Base-by-base conservation (phyloP, 2,888 invertebrate genomes). In the Mesopsocus fuscifrons region DNA sequence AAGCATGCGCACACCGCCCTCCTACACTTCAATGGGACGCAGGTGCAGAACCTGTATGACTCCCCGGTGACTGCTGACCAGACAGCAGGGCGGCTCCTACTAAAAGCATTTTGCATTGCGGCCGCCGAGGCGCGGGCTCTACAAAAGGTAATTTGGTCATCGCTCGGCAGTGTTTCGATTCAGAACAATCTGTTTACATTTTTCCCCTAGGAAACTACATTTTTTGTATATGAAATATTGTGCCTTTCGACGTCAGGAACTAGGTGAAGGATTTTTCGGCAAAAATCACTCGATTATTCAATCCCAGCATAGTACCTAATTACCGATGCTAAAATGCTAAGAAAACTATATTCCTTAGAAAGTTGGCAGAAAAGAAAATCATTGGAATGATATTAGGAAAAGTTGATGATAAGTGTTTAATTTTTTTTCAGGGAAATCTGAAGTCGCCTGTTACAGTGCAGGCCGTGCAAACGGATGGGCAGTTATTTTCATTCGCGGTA, bases 391-490 rank as follows among this genome's bases (percentile, higher is more conserved):
- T n/a, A n/a, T n/a, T n/a, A n/a, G n/a, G n/a, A n/a, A n/a, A n/a
- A n/a, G n/a, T n/a, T n/a, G n/a, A n/a, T n/a, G n/a, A n/a, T n/a
- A n/a, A n/a, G n/a, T n/a, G n/a, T n/a, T n/a, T n/a, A n/a, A n/a
- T n/a, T n/a, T n/a, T n/a, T n/a, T 26, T 26, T 6, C 26, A 26
- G 26, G 26, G 26, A 9, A 11, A 26, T 9, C 11, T 26, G 11
- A 26, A 26, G 11, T 6, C 77, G 53, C 91, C 92, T 3, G 66
- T 91, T 42, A 74, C 76, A 33, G 63, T 89, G 2, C 91, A 92
- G 57, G 77, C 79, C 55, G 68, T 92, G 49, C 83, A 85, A 51
- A 77, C 82, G 3, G 77, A 88, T 56, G 80, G 85, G 1, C 65
- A 71, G 50, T 62, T 66, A 32, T 84, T 81, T 56, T 77, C 87